A percentile compares a stretch with the other conserved stretches of the same genome.
phyloP scores from a whole-genome alignment of 2,888 invertebrate genomes.

The Pandemis cinnamomeana region DNA sequence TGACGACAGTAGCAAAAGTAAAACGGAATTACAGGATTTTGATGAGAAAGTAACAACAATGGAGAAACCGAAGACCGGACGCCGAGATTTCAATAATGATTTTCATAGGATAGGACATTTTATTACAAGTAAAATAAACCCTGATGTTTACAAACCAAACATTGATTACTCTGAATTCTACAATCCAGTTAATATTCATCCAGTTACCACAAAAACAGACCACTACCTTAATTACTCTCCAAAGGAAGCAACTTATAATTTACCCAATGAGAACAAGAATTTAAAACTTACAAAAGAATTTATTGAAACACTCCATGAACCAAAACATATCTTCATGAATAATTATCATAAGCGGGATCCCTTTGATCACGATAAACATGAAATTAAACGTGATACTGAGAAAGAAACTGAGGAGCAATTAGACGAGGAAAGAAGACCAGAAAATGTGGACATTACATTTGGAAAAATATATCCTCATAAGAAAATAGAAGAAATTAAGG shows the following conservation, averaged over 20 bases:
- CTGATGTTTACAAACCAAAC: conserved; percentile 47
- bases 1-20: conserved; percentile 4
- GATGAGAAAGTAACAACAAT: not conserved
- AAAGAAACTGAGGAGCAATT: not conserved
- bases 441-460: conserved; percentile 16
- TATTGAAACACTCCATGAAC: conserved; percentile 27
- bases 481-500: conserved; percentile 43
- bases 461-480: conserved; percentile 23
- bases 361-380: conserved; percentile 9
- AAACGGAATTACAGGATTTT: conserved; percentile 11
- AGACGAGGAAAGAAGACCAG: conserved; percentile 8
- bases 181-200: conserved; percentile 43
- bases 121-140: conserved; percentile 59
- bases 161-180: conserved; percentile 52
- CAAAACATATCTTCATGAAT: not conserved
- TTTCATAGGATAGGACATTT: conserved; percentile 60
- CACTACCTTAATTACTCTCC: conserved; percentile 30
- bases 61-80: conserved; percentile 41
- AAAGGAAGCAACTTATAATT: not conserved
- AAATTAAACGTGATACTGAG: conserved; percentile 10
- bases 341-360: not conserved
- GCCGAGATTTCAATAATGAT: conserved; percentile 52
- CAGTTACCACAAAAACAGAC: conserved; percentile 19
- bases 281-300: conserved; percentile 37
- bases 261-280: not conserved